Evolutionary conservation across 2,888 invertebrate species (phyloP).

Genomic region (Tetropium fuscum): DNA sequence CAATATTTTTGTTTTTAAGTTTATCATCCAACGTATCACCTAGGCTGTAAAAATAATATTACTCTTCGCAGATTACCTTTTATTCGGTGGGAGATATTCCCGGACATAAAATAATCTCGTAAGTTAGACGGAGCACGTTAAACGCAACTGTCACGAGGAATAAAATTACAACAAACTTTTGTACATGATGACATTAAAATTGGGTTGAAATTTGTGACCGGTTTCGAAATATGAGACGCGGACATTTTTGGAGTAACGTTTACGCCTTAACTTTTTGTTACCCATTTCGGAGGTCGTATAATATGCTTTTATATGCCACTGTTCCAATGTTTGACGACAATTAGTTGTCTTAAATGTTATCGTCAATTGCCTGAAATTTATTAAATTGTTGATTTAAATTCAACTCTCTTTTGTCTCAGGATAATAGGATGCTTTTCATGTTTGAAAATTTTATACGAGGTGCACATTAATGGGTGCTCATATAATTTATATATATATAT

Average conservation of each 20-base stretch:
- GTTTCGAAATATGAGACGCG: not conserved
- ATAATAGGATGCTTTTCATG: no score
- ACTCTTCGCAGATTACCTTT: constrained; percentile 13
- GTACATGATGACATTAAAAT: constrained; percentile 16
- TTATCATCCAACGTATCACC: constrained; percentile 6
- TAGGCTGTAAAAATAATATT: constrained; percentile 19
- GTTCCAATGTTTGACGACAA: no score
- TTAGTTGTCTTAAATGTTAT: no score
- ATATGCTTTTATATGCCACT: no score
- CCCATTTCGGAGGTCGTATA: no score
- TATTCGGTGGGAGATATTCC: not conserved
- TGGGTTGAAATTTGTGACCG: not conserved
- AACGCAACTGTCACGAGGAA: constrained; percentile 1
- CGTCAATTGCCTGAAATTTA: no score
- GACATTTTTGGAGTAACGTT: not conserved
- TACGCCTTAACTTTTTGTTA: not conserved
- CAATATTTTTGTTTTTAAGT: constrained; percentile 17
- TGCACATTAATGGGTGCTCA: no score
- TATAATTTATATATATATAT: no score
- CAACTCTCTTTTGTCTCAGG: no score
- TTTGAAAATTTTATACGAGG: no score
- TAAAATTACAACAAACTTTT: constrained; percentile 16
- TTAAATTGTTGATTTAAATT: no score
- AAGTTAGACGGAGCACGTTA: constrained; percentile 8
- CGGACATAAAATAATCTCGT: constrained; percentile 8